Evolutionary conservation across 2,113 vertebrate species (phyloP), one percentile per base, ranked within the genome.

Genomic region (Saimiri boliviensis): DNA sequence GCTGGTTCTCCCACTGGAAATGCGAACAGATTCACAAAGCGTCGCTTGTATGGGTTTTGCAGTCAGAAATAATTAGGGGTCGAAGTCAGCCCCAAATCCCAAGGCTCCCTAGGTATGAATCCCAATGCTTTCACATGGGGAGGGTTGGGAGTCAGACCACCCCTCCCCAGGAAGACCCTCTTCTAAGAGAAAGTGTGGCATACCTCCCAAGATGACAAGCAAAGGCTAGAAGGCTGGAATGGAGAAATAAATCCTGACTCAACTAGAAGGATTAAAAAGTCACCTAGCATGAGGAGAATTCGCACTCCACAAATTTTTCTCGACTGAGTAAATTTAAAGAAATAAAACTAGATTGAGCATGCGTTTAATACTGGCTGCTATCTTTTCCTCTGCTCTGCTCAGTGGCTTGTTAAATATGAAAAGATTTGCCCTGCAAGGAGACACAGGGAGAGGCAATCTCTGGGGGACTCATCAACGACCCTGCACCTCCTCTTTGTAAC

Each of bases 341-440:
- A 98, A 99, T 98, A 99, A 99, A 98, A 98, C 98, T 98, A 98
- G 98, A 98, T 98, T 98, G 98, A 99, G 98, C 98, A 98, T 98
- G 97, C 97, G 98, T 98, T 98, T 98, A 99, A 99, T 98, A 98
- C 97, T 97, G 98, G 96, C 97, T 96, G 98, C 97, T 98, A 97
- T 97, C 98, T 97, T 98, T 98, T 97, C 97, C 98, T 90, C 81
- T 66, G 93, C 98, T 98, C 98, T 98, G 98, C 81, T 98, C 98
- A 98, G 97, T 98, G 98, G 97, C 97, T 98, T 98, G 98, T 98
- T 98, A 98, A 99, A 99, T 98, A 98, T 98, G 97, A 98, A 98
- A 98, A 98, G 98, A 99, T 98, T 97, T 97, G 97, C 94, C 98
- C 97, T 98, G 96, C 80, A 97, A 98, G 98, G 93, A 97, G 20